Percentiles rank a stretch among this genome's conserved stretches.
Evolutionary conservation across 2,797 vertebrate species (phyloP).

Genomic region (Alectoris magna): DNA sequence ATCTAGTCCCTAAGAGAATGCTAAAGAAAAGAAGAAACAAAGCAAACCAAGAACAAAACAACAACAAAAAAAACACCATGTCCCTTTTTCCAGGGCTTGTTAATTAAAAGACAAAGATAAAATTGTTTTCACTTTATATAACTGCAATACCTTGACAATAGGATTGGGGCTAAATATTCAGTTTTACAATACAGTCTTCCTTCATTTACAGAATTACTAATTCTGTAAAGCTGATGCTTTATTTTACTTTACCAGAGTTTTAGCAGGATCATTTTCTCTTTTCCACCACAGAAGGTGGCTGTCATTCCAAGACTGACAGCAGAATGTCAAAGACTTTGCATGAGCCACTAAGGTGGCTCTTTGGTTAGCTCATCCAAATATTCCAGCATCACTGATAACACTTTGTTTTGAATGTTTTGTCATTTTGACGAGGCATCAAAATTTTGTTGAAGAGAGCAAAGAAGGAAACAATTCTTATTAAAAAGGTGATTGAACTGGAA

Average conservation of each 20-base stretch:
- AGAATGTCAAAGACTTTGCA: background rate
- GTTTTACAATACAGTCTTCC: background rate
- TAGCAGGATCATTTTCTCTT: background rate
- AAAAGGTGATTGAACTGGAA: background rate
- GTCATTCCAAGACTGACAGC: background rate
- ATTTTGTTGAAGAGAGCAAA: background rate
- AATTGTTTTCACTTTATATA: background rate
- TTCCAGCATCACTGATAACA: background rate
- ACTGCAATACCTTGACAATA: background rate
- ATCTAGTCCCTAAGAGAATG: background rate
- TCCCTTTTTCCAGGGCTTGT: background rate
- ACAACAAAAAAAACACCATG: background rate
- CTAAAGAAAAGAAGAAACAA: background rate
- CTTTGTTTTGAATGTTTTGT: background rate
- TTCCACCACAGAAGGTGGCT: background rate
- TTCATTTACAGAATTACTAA: background rate
- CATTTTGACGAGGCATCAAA: constrained; percentile 7
- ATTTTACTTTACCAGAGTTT: background rate
- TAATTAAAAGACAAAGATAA: background rate
- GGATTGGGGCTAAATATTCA: background rate
- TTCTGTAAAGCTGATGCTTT: background rate
- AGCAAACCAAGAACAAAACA: background rate
- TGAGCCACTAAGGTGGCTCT: background rate
- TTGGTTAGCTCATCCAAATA: background rate
- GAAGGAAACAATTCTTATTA: background rate